phyloP scores from a whole-genome alignment of 2,113 vertebrate species.

The Callocephalon fimbriatum region DNA sequence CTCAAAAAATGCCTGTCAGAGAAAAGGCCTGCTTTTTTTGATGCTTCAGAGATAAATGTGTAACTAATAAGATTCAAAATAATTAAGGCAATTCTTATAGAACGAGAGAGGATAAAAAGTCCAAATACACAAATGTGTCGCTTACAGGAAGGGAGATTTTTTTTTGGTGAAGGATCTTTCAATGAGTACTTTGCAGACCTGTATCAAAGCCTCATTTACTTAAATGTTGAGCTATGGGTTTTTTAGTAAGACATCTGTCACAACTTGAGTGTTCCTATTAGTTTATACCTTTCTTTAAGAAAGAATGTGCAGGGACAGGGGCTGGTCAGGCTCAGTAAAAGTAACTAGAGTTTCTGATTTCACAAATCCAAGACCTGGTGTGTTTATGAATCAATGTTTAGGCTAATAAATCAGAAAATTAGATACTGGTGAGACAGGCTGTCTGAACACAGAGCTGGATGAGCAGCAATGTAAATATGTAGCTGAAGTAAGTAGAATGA shows the following conservation, averaged over 20 bases:
- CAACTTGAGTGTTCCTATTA: neutral
- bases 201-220: neutral
- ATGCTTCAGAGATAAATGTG: neutral
- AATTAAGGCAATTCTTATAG: neutral
- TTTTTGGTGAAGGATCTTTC: neutral
- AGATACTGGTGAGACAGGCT: neutral
- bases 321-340: neutral
- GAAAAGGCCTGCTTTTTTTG: neutral
- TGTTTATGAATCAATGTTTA: neutral
- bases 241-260: neutral
- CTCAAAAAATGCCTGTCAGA: neutral
- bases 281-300: neutral
- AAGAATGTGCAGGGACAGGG: neutral
- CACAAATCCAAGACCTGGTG: neutral
- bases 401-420: neutral
- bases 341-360: neutral
- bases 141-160: neutral
- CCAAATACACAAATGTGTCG: neutral
- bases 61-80: neutral
- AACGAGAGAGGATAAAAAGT: neutral
- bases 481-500: neutral
- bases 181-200: neutral
- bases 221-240: accelerated
- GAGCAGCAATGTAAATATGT: neutral
- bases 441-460: neutral